These are phyloP conservation scores for Reinhardtius hippoglossoides DNA, from an alignment of 2,113 vertebrate species.

Conservation along the genomic window DNA sequence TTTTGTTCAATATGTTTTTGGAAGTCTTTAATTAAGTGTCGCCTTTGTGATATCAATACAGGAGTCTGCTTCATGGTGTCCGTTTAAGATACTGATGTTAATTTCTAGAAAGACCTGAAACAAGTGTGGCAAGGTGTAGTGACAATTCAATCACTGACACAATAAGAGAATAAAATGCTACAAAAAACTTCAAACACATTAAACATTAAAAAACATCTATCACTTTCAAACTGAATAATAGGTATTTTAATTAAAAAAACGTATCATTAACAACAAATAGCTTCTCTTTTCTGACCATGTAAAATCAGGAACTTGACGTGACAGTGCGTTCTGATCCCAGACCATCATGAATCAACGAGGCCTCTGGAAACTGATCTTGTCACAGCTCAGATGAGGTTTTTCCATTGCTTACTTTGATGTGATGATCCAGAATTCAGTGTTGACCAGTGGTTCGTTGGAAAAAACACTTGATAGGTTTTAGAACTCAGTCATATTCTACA, in stretches of 20 bases:
- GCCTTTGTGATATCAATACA: neutral
- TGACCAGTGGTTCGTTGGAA: neutral
- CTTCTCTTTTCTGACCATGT: no score
- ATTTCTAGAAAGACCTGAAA: no score
- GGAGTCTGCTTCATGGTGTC: neutral
- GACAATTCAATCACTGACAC: neutral
- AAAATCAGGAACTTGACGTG: neutral
- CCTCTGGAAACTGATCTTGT: neutral
- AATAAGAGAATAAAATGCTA: neutral
- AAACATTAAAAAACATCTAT: neutral
- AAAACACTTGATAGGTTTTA: neutral
- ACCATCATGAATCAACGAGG: neutral
- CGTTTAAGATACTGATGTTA: neutral
- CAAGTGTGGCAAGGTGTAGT: no score
- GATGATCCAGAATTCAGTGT: neutral
- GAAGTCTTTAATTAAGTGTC: no score
- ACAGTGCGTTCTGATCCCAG: neutral
- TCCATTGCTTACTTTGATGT: neutral
- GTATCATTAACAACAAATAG: neutral
- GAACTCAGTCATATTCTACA: slow-evolving; percentile 72
- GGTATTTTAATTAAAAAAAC: neutral
- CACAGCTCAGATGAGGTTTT: no score
- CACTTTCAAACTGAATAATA: neutral
- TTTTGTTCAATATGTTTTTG: no score
- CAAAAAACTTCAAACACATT: neutral